phyloP scores from a whole-genome alignment of 1,140 invertebrate genomes.

The Micrasema longulum region DNA sequence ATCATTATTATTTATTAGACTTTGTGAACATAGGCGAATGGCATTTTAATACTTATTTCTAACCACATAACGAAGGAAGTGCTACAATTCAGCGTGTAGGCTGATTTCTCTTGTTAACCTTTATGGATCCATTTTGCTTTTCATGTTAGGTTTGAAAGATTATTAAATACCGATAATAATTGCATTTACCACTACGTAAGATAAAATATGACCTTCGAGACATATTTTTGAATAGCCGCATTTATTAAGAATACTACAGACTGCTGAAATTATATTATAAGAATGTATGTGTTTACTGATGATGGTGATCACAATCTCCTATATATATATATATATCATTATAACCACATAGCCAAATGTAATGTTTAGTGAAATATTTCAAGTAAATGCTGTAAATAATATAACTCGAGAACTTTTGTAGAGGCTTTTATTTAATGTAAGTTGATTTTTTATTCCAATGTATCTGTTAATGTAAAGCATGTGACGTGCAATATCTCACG shows the following conservation, averaged over 20 bases:
- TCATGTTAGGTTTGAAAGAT: slow-evolving; percentile 35
- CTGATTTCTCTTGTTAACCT: slow-evolving; percentile 14
- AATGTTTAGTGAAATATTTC: slow-evolving; percentile 51
- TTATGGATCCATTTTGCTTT: slow-evolving; percentile 17
- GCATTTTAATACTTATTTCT: slow-evolving; percentile 2
- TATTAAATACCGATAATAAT: slow-evolving; percentile 28
- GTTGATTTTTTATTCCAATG: slow-evolving; percentile 39
- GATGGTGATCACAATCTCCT: slow-evolving; percentile 34
- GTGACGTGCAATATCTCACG: slow-evolving; percentile 49
- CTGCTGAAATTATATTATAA: slow-evolving; percentile 31
- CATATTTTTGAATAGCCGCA: slow-evolving; percentile 33
- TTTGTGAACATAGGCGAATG: slow-evolving; percentile 17
- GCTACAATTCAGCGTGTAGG: background rate
- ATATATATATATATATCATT: slow-evolving; percentile 48
- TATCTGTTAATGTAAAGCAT: slow-evolving; percentile 42
- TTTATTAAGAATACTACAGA: slow-evolving; percentile 39
- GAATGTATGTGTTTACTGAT: slow-evolving; percentile 19
- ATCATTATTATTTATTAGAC: slow-evolving; percentile 18
- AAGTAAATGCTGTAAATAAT: slow-evolving; percentile 52
- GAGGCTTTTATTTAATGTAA: slow-evolving; percentile 32
- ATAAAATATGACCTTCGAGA: slow-evolving; percentile 8
- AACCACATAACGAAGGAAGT: slow-evolving; percentile 9
- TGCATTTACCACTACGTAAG: slow-evolving; percentile 38
- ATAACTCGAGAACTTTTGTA: slow-evolving; percentile 23
- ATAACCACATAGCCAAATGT: slow-evolving; percentile 54